Evolutionary conservation across 2,113 vertebrate genomes (phyloP), one percentile per base, ranked within the genome.

Genomic region (Pandion haliaetus): DNA sequence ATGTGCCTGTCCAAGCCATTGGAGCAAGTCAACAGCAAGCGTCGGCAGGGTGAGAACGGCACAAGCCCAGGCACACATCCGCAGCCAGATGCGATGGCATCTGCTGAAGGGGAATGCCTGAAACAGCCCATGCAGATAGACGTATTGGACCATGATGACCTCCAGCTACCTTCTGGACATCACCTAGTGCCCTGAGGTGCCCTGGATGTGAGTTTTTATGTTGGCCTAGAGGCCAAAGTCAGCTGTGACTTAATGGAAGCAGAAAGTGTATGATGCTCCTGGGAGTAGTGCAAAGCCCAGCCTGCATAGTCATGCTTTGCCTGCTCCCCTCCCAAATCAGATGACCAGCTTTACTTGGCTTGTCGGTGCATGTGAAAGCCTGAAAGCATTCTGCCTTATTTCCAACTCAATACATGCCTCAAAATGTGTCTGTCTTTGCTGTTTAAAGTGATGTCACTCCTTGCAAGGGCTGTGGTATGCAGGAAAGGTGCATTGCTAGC

Each of bases 111-210:
- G 11, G 19, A 65, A 11, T 31, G 38, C 29, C 29, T 40, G 57
- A 21, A 50, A 15, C 38, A 38, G 28, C 42, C 36, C 26, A 1
- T 63, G 59, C 44, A 36, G 26, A 4, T 24, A 28, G 45, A 36
- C 0, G 2, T 11, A 7, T 6, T 32, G 73, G 59, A 32, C 52
- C 71, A 14, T 1, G 3, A 7, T 42, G 55, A 42, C n/a, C 40
- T 73, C 52, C 54, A 45, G 10, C 31, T n/a, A 10, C 52, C 9
- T 61, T 24, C 34, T 45, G 23, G 40, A 7, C 45, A 54, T 23
- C 52, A 8, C 50, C 12, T 45, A 21, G 34, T 49, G 36, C 49
- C 16, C 7, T 15, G 20, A 34, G 26, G 36, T 84, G 62, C 32
- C 32, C 36, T 58, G 44, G 57, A 6, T 32, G 7, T 8, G 52